Evolutionary conservation across 1,140 invertebrate species (phyloP).

Genomic region (Homalodisca vitripennis): DNA sequence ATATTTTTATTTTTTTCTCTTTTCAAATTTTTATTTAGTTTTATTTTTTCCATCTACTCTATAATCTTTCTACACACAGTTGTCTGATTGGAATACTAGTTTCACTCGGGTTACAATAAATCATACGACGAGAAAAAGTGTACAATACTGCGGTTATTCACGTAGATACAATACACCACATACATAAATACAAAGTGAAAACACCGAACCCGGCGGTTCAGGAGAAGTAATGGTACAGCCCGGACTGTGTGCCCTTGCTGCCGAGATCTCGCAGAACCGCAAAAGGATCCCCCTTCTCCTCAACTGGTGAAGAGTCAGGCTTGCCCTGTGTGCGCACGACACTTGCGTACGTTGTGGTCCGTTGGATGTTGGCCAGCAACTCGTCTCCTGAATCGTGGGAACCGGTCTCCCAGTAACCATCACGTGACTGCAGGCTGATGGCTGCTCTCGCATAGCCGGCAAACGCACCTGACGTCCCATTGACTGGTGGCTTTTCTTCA

Average conservation of each 20-base stretch:
- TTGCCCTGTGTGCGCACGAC: conserved; percentile 23
- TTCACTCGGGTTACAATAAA: background rate
- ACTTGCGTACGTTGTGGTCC: conserved; percentile 30
- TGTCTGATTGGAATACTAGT: too few species aligned
- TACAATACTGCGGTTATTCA: background rate
- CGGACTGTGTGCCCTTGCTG: conserved; percentile 31
- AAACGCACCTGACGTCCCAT: conserved; percentile 42
- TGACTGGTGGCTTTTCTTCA: conserved; percentile 43
- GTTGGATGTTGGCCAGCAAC: conserved; percentile 29
- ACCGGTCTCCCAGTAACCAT: background rate
- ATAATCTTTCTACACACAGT: background rate
- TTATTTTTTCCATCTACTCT: background rate
- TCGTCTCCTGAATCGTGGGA: conserved; percentile 32
- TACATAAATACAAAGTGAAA: background rate
- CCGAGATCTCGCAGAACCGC: conserved; percentile 36
- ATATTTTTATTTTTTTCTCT: conserved; percentile 4
- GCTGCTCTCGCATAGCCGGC: conserved; percentile 44
- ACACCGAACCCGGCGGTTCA: conserved; percentile 15
- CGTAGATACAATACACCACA: background rate
- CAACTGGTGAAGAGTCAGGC: conserved; percentile 14
- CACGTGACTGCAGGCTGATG: conserved; percentile 32
- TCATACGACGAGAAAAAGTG: background rate
- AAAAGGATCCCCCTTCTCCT: conserved; percentile 36
- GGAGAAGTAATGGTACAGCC: conserved; percentile 39
- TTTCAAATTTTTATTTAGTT: conserved; percentile 13